Percentiles rank a stretch among this genome's conserved stretches.
Evolutionary conservation across 2,113 vertebrate genomes (phyloP).

Genomic region (Oryzias melastigma): DNA sequence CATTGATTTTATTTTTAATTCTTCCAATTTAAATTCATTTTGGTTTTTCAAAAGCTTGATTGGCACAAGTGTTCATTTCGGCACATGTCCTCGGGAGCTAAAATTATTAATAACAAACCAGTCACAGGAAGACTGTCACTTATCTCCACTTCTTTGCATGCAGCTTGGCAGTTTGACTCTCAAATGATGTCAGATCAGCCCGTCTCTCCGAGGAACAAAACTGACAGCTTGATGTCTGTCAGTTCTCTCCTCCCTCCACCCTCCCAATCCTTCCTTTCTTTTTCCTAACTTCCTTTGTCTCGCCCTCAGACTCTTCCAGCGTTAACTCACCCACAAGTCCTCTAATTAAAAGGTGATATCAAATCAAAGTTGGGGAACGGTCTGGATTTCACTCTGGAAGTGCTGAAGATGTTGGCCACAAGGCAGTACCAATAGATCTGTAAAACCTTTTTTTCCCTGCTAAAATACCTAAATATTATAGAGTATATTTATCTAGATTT

Average conservation of each 20-base stretch:
- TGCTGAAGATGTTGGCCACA: too few relatives aligned
- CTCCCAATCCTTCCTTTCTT: slow-evolving; percentile 19
- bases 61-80: slow-evolving; percentile 52
- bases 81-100: slow-evolving; percentile 29
- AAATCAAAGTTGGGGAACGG: not conserved
- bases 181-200: slow-evolving; percentile 44
- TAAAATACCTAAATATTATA: too few relatives aligned
- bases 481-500: too few relatives aligned
- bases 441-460: too few relatives aligned
- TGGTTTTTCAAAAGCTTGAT: slow-evolving; percentile 37
- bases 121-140: slow-evolving; percentile 48
- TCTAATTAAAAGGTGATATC: slow-evolving; percentile 20
- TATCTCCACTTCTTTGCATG: slow-evolving; percentile 47
- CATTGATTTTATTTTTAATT: slow-evolving; percentile 35
- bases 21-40: slow-evolving; percentile 31
- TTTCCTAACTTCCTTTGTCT: slow-evolving; percentile 16
- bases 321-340: slow-evolving; percentile 2
- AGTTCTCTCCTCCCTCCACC: slow-evolving; percentile 35
- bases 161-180: slow-evolving; percentile 50
- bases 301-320: slow-evolving; percentile 4
- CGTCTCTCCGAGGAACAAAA: slow-evolving; percentile 38
- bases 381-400: not conserved
- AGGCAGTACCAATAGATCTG: too few relatives aligned
- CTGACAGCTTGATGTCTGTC: slow-evolving; percentile 52
- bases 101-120: slow-evolving; percentile 43